phyloP scores from a whole-genome alignment of 2,113 vertebrate species.

The Sylvilagus bachmani region DNA sequence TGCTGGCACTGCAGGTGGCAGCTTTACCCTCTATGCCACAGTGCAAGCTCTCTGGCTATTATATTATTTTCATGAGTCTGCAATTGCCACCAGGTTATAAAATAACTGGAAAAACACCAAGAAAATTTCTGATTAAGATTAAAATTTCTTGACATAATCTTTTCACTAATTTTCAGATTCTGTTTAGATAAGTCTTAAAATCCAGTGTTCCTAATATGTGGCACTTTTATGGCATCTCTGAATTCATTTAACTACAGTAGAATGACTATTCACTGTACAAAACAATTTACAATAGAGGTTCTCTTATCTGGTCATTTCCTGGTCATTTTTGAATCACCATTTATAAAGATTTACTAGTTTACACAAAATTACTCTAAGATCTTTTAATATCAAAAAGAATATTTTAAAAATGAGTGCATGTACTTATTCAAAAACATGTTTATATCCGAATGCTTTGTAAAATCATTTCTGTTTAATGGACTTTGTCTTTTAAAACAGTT shows the following conservation, averaged over 20 bases:
- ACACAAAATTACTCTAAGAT: background rate
- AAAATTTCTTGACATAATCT: background rate
- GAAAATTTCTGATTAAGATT: slow-evolving; percentile 33
- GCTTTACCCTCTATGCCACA: too few relatives aligned
- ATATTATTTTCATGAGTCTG: background rate
- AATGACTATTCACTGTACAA: background rate
- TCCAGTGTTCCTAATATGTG: background rate
- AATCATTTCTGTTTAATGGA: slow-evolving; percentile 7
- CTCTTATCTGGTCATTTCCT: slow-evolving; percentile 8
- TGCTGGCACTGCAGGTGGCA: too few relatives aligned
- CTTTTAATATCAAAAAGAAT: background rate
- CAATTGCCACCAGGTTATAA: background rate
- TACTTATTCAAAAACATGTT: background rate
- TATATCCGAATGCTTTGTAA: background rate
- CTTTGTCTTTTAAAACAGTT: background rate
- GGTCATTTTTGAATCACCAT: background rate
- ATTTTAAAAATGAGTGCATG: slow-evolving; percentile 6
- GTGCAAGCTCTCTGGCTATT: too few relatives aligned
- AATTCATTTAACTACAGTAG: background rate
- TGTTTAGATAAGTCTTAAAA: slow-evolving; percentile 22
- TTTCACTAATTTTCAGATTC: background rate
- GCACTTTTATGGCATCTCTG: background rate
- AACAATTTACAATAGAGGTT: background rate
- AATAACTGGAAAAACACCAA: slow-evolving; percentile 26
- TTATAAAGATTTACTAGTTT: background rate